These are phyloP conservation scores for Phocides pigmalion DNA, from an alignment of 1,140 invertebrate genomes.

Conservation along the genomic window DNA sequence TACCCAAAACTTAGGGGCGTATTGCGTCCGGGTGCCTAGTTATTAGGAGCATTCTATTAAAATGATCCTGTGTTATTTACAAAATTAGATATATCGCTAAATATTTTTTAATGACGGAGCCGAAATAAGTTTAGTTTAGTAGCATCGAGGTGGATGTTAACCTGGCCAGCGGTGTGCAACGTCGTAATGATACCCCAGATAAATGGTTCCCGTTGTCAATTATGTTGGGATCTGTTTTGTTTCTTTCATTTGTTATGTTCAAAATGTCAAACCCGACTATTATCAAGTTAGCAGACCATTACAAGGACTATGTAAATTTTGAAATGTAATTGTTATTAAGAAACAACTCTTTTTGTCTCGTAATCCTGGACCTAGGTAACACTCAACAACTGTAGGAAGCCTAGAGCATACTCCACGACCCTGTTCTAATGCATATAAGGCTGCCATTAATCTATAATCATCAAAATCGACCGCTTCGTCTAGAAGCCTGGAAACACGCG, in stretches of 20 bases:
- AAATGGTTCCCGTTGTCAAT: conserved; percentile 48
- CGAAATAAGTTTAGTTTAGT: conserved; percentile 57
- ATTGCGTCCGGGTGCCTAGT: conserved; percentile 73
- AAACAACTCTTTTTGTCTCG: no score
- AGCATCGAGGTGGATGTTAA: conserved; percentile 60
- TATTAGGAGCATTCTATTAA: conserved; percentile 79
- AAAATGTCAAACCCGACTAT: conserved; percentile 45
- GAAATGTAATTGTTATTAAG: no score
- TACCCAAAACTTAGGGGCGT: conserved; percentile 79
- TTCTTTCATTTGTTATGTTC: conserved; percentile 43
- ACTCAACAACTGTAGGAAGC: no score
- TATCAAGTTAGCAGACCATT: conserved; percentile 54
- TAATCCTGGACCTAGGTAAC: no score
- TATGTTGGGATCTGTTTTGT: conserved; percentile 41
- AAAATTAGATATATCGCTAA: conserved; percentile 81
- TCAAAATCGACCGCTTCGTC: no score
- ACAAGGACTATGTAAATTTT: conserved; percentile 10
- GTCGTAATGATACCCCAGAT: conserved; percentile 53
- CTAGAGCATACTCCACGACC: no score
- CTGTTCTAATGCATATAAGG: no score
- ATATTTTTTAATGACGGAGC: conserved; percentile 79
- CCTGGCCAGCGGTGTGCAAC: conserved; percentile 50
- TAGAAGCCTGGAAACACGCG: no score
- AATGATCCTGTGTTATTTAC: conserved; percentile 76
- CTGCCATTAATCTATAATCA: no score